phyloP scores from a whole-genome alignment of 1,140 invertebrate species.

The Aphelenchoides besseyi region DNA sequence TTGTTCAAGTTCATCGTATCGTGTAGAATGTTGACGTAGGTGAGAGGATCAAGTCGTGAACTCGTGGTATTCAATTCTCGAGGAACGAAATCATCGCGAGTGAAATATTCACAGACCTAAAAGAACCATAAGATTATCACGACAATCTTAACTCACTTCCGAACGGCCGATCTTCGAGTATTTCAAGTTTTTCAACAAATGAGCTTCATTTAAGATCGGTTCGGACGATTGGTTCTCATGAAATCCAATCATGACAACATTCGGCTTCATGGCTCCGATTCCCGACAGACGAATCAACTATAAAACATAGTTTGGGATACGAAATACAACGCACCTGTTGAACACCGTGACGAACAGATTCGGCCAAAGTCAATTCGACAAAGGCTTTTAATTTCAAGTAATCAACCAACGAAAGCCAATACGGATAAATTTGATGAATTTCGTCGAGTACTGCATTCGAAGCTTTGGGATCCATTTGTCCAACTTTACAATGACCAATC shows the following conservation, averaged over 20 bases:
- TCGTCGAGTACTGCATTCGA: conserved; percentile 48
- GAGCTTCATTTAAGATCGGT: conserved; percentile 48
- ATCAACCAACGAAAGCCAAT: conserved; percentile 60
- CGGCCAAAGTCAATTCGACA: conserved; percentile 84
- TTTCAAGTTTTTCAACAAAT: conserved; percentile 59
- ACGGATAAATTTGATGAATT: conserved; percentile 60
- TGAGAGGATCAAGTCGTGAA: conserved; percentile 63
- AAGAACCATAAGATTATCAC: conserved; percentile 69
- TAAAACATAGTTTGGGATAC: conserved; percentile 6
- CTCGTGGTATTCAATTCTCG: conserved; percentile 54
- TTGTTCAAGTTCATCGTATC: conserved; percentile 81
- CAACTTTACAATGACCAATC: conserved; percentile 59
- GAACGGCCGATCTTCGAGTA: conserved; percentile 61
- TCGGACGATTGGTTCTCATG: conserved; percentile 66
- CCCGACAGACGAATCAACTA: conserved; percentile 79
- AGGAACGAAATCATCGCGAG: conserved; percentile 37
- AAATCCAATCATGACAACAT: conserved; percentile 83
- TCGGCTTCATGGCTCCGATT: conserved; percentile 90
- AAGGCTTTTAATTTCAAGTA: conserved; percentile 76
- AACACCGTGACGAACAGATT: conserved; percentile 79
- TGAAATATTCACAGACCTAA: conserved; percentile 67
- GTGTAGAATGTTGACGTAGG: conserved; percentile 84
- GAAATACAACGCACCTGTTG: conserved; percentile 70
- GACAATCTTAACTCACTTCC: conserved; percentile 71
- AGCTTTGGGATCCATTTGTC: conserved; percentile 35